Percentiles rank a stretch among this genome's conserved stretches.
These are phyloP conservation scores for Heliocidaris erythrogramma DNA, from an alignment of 35 echinoderm and acorn worm genomes.

Conservation along the genomic window DNA sequence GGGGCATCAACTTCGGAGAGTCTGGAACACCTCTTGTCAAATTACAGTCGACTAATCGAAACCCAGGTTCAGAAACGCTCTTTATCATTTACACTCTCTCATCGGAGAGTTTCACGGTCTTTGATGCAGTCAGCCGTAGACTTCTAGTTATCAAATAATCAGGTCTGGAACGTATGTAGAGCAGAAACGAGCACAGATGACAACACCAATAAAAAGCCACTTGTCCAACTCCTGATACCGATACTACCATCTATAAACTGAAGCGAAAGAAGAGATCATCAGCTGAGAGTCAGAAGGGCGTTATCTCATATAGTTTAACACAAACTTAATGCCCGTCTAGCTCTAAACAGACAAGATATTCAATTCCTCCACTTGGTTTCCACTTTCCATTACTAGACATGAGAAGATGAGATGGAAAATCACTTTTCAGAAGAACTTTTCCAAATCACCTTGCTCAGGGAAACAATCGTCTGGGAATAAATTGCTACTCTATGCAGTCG, in stretches of 20 bases:
- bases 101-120: not conserved
- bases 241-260: no score
- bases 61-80: not conserved
- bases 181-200: conserved; percentile 8
- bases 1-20: not conserved
- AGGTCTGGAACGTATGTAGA: not conserved
- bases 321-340: not conserved
- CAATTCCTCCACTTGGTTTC: not conserved
- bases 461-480: not conserved
- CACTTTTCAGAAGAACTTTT: not conserved
- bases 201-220: not conserved
- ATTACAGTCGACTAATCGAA: not conserved
- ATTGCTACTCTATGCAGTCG: not conserved
- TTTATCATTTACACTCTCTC: not conserved
- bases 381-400: not conserved
- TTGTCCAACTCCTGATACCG: not conserved
- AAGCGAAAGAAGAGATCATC: no score
- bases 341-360: not conserved
- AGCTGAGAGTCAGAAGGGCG: no score
- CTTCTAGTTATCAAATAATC: not conserved
- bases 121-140: not conserved
- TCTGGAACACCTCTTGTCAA: not conserved
- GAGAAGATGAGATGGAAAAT: not conserved
- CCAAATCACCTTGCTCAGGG: not conserved
- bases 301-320: no score